Evolutionary conservation across 2,888 invertebrate genomes (phyloP).

Genomic region (Lepidocyrtinus sp.): DNA sequence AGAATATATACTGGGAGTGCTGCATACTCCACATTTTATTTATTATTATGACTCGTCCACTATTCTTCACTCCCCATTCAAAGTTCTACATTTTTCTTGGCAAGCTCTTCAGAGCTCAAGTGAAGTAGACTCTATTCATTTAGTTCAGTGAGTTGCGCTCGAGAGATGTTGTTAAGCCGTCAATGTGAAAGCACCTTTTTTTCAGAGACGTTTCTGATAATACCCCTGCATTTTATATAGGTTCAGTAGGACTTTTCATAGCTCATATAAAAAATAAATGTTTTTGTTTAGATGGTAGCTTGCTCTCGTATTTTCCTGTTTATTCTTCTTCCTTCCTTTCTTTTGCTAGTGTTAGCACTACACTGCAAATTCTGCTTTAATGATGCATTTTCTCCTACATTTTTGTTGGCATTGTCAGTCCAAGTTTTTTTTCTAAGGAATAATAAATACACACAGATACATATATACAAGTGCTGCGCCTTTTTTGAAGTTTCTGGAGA

Average conservation of each 20-base stretch:
- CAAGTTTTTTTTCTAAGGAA: slow-evolving; percentile 28
- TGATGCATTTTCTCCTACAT: slow-evolving; percentile 26
- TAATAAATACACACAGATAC: slow-evolving; percentile 26
- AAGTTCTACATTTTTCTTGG: not conserved
- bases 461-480: slow-evolving; percentile 10
- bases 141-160: not conserved
- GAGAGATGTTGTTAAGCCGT: not conserved
- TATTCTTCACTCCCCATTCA: not conserved
- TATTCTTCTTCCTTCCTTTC: not conserved
- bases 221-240: too few relatives aligned
- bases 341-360: not conserved
- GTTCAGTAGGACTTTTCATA: too few relatives aligned
- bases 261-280: too few relatives aligned
- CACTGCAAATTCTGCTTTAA: slow-evolving; percentile 24
- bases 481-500: not conserved
- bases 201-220: not conserved
- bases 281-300: not conserved
- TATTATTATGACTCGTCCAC: not conserved
- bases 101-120: not conserved
- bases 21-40: not conserved
- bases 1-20: too few relatives aligned
- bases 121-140: not conserved
- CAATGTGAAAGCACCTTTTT: not conserved
- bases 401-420: slow-evolving; percentile 28
- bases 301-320: slow-evolving; percentile 19